Percentiles rank a stretch among this genome's conserved stretches.
Evolutionary conservation across 2,888 invertebrate species (phyloP).

Genomic region (Drosophila helvetica): DNA sequence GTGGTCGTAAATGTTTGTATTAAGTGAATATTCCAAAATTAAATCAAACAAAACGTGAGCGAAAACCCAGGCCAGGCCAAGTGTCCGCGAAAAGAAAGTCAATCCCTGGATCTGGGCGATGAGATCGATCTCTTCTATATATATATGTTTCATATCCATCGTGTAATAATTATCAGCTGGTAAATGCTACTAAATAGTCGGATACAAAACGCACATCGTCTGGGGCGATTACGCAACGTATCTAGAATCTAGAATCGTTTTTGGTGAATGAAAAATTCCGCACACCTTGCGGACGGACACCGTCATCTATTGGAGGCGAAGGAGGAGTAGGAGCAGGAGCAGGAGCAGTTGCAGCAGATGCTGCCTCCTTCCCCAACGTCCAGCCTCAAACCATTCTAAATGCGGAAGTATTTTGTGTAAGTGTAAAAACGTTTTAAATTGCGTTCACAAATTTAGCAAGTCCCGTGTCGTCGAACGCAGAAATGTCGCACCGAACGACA

Average conservation of each 20-base stretch:
- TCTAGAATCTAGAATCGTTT: slow-evolving; percentile 24
- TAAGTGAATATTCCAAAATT: slow-evolving; percentile 70
- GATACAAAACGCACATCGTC: slow-evolving; percentile 20
- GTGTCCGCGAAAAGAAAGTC: slow-evolving; percentile 1
- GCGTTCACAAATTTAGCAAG: slow-evolving; percentile 36
- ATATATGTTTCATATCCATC: not conserved
- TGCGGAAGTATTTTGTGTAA: slow-evolving; percentile 73
- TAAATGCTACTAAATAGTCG: slow-evolving; percentile 7
- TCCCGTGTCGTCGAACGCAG: slow-evolving; percentile 3
- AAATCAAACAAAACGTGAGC: slow-evolving; percentile 31
- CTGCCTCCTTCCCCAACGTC: slow-evolving; percentile 63
- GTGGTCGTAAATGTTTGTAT: slow-evolving; percentile 57
- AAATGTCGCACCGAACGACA: slow-evolving; percentile 11
- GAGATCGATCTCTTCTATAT: not conserved
- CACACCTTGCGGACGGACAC: slow-evolving; percentile 38
- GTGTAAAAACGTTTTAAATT: slow-evolving; percentile 46
- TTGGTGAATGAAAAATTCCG: slow-evolving; percentile 62
- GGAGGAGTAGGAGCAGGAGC: slow-evolving; percentile 37
- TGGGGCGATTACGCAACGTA: slow-evolving; percentile 63
- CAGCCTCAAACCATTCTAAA: slow-evolving; percentile 74
- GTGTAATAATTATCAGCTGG: slow-evolving; percentile 9
- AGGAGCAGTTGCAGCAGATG: slow-evolving; percentile 50
- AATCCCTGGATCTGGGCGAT: not conserved
- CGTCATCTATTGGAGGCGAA: slow-evolving; percentile 16
- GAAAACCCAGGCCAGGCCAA: slow-evolving; percentile 12